Evolutionary conservation across 2,888 invertebrate genomes (phyloP).

Genomic region (Syrphus vitripennis): DNA sequence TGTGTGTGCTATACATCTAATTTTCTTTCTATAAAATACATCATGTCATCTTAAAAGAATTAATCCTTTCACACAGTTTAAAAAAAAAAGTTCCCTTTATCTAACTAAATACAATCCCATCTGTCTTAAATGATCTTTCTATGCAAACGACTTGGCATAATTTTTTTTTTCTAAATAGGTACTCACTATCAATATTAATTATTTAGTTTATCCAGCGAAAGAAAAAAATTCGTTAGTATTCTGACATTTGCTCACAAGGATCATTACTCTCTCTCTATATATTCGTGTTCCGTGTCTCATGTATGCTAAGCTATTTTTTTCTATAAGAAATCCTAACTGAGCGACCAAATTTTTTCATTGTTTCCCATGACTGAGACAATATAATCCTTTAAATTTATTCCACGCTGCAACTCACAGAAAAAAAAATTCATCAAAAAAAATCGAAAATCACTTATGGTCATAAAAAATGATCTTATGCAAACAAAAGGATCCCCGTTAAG

Average conservation of each 20-base stretch:
- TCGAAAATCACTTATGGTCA: conserved; percentile 70
- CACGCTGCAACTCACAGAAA: conserved; percentile 69
- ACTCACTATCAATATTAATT: conserved; percentile 69
- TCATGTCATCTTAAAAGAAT: conserved; percentile 2
- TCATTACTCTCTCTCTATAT: conserved; percentile 63
- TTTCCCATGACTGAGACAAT: conserved; percentile 70
- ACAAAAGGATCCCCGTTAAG: conserved; percentile 69
- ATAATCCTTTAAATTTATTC: conserved; percentile 72
- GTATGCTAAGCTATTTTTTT: conserved; percentile 17
- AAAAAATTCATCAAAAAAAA: conserved; percentile 37
- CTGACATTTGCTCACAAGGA: conserved; percentile 45
- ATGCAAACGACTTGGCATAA: conserved; percentile 57
- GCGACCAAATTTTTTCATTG: conserved; percentile 43
- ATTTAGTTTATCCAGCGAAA: conserved; percentile 43
- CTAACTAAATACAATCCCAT: conserved; percentile 30
- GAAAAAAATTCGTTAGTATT: conserved; percentile 34
- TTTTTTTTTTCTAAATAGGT: not conserved
- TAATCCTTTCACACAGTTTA: conserved; percentile 34
- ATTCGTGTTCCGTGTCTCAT: no score
- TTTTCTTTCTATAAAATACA: not conserved
- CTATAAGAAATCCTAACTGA: not conserved
- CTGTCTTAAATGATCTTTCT: conserved; percentile 60
- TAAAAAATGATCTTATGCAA: conserved; percentile 69
- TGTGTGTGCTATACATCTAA: no score
- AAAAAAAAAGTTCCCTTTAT: not conserved